Evolutionary conservation across 2,888 invertebrate genomes (phyloP).

Genomic region (Crepidodera aurea): DNA sequence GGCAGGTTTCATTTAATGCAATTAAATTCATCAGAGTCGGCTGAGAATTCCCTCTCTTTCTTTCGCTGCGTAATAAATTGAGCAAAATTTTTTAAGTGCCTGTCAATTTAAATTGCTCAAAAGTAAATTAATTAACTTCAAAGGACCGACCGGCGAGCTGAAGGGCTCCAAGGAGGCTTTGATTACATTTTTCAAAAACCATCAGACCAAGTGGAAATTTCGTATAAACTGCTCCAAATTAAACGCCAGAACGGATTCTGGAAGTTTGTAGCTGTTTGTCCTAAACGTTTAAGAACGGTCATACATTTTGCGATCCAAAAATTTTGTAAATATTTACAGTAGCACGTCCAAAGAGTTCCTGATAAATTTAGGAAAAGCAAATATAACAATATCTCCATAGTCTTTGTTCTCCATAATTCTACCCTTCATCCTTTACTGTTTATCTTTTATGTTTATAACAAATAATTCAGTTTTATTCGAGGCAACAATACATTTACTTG

Average conservation of each 20-base stretch:
- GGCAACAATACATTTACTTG: too few species aligned
- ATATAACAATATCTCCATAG: too few species aligned
- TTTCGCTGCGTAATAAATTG: conserved; percentile 15
- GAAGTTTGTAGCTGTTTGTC: too few species aligned
- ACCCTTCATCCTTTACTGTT: too few species aligned
- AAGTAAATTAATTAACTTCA: conserved; percentile 29
- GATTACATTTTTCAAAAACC: conserved; percentile 13
- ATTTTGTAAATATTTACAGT: too few species aligned
- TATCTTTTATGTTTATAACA: too few species aligned
- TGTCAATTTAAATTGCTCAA: conserved; percentile 27
- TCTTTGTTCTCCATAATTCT: too few species aligned
- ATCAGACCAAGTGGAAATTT: background rate
- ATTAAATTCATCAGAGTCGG: conserved; percentile 10
- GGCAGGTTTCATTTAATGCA: conserved; percentile 15
- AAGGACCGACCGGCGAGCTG: background rate
- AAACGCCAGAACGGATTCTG: too few species aligned
- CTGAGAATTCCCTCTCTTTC: background rate
- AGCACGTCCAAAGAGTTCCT: too few species aligned
- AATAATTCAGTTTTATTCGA: too few species aligned
- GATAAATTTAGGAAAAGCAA: too few species aligned
- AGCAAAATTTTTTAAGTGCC: conserved; percentile 27
- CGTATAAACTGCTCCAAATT: background rate
- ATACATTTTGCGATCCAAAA: too few species aligned
- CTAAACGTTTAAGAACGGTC: conserved; percentile 17
- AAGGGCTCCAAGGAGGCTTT: background rate